Conservation (phyloP, 2,797 vertebrate genomes). For the Rhadinocentrus ornatus region DNA sequence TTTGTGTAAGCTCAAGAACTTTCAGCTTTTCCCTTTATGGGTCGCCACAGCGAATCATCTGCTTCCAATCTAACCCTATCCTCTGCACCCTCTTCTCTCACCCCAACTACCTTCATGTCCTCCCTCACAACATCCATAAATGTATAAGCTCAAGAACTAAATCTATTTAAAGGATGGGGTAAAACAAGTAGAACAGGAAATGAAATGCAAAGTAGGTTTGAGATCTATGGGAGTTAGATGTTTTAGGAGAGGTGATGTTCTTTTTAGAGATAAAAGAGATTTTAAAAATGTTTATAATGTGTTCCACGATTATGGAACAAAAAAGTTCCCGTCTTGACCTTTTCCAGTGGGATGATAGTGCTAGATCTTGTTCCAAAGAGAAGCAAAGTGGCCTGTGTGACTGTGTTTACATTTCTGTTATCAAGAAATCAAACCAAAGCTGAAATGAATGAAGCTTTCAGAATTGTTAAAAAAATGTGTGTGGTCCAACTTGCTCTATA, state of each 20-base stretch:
- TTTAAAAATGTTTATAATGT: background rate
- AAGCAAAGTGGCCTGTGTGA: background rate
- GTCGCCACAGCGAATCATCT: too few species aligned
- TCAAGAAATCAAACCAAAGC: background rate
- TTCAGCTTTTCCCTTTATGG: too few species aligned
- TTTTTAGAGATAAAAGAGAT: background rate
- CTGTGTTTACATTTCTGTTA: background rate
- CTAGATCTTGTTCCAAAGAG: background rate
- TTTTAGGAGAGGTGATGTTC: too few species aligned
- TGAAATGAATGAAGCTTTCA: background rate
- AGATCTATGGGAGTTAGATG: too few species aligned
- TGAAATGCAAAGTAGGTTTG: background rate
- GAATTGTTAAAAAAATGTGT: background rate
- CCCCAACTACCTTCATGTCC: too few species aligned
- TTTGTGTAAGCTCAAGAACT: background rate
- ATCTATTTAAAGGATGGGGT: background rate
- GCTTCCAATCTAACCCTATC: too few species aligned
- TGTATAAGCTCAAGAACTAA: background rate
- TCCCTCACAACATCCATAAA: too few species aligned
- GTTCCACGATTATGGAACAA: background rate
- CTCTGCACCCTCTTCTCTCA: too few species aligned
- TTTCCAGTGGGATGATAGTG: background rate
- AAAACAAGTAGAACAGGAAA: background rate
- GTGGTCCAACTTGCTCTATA: background rate
- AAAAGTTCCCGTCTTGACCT: background rate